phyloP scores from a whole-genome alignment of 2,888 invertebrate genomes.

The Callyntrura sp. region DNA sequence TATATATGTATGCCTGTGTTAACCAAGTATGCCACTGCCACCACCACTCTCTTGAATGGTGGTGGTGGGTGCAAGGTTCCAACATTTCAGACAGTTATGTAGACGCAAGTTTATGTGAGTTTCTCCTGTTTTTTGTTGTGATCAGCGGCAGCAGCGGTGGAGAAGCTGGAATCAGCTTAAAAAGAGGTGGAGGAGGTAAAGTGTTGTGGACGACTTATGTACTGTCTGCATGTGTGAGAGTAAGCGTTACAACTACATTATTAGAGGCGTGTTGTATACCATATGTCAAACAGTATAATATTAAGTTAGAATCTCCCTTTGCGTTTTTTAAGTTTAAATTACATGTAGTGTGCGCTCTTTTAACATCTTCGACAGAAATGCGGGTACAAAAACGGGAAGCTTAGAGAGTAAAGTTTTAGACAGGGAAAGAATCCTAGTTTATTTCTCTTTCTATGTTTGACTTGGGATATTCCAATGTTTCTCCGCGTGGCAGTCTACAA shows the following conservation, averaged over 20 bases:
- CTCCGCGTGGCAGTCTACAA: slow-evolving; percentile 46
- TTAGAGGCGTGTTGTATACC: slow-evolving; percentile 15
- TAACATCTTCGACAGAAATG: slow-evolving; percentile 43
- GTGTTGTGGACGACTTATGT: slow-evolving; percentile 40
- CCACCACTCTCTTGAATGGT: background rate
- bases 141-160: slow-evolving; percentile 9
- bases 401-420: slow-evolving; percentile 55
- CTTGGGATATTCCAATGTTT: slow-evolving; percentile 69
- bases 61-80: slow-evolving; percentile 33
- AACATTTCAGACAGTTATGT: slow-evolving; percentile 69
- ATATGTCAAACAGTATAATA: slow-evolving; percentile 25
- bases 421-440: slow-evolving; percentile 35
- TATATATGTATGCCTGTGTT: background rate
- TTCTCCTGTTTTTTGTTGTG: slow-evolving; percentile 51
- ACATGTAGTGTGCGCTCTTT: slow-evolving; percentile 26
- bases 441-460: slow-evolving; percentile 56
- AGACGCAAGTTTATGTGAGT: slow-evolving; percentile 61
- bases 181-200: slow-evolving; percentile 26
- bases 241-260: slow-evolving; percentile 42
- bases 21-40: background rate
- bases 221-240: background rate
- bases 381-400: slow-evolving; percentile 37
- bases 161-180: slow-evolving; percentile 13
- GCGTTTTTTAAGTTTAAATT: slow-evolving; percentile 34
- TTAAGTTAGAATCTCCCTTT: slow-evolving; percentile 46